These are phyloP conservation scores for Aurelia sp. DNA, from an alignment of 30 jellyfish, hydroid and myxozoan genomes.

Conservation along the genomic window DNA sequence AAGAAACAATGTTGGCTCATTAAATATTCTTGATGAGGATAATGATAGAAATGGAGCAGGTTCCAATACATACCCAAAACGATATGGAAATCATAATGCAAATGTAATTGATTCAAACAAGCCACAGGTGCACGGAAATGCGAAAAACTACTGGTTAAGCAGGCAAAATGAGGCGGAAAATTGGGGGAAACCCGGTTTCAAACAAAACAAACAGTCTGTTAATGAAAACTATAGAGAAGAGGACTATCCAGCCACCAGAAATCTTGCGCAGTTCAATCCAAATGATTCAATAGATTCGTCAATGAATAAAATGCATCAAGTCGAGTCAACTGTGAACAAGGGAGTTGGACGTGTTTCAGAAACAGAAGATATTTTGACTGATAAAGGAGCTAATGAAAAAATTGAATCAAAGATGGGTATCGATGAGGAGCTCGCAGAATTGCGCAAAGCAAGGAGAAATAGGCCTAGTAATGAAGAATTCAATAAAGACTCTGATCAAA, in stretches of 20 bases:
- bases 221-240: neutral
- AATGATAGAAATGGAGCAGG: neutral
- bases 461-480: too few species aligned
- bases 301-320: neutral
- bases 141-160: conserved; percentile 27
- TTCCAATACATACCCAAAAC: too few species aligned
- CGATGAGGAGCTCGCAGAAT: too few species aligned
- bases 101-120: neutral
- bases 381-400: too few species aligned
- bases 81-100: neutral
- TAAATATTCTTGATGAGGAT: neutral
- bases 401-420: too few species aligned
- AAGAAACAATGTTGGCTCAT: neutral
- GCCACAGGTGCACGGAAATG: conserved; percentile 8
- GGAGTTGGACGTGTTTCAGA: neutral
- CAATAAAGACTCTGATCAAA: too few species aligned
- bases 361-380: neutral
- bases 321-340: neutral
- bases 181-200: conserved; percentile 7
- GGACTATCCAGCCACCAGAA: conserved; percentile 62
- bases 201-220: conserved; percentile 5
- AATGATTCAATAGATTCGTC: conserved; percentile 2
- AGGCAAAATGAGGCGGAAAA: conserved; percentile 27
- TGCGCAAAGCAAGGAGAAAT: too few species aligned
- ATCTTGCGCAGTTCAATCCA: neutral